Base-by-base conservation (phyloP, 1,140 invertebrate genomes). In the Atta colombica region DNA sequence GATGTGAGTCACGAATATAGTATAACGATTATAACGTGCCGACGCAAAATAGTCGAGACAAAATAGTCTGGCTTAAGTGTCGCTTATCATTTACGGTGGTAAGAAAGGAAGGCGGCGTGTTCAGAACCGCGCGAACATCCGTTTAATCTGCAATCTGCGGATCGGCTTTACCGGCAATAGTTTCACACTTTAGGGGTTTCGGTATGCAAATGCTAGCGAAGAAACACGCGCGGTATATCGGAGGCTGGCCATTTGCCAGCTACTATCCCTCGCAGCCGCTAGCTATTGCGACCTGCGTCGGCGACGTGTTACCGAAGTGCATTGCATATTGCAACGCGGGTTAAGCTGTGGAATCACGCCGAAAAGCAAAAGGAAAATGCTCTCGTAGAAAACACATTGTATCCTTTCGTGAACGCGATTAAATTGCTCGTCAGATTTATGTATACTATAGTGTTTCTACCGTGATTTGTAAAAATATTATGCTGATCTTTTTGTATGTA, bases 181-280 rank as follows among this genome's bases (percentile, higher is more conserved):
- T 93, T 94, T 93, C 89, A 89, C 93, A 92, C 92, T 93, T 93
- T 91, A 91, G 91, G 89, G 92, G 87, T 88, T 90, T 91, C 90
- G 85, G 87, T 91, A 94, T 93, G 92, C 93, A 93, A 94, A 94
- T 94, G 87, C 87, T 68, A 66, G 60, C 75, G 90, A 92, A 92
- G 92, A 93, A 93, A 92, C 91, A 92, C 75, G 88, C 87, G 91
- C 92, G 90, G 91, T 92, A 92, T 92, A 92, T 90, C 90, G 87
- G 92, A 88, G 88, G 87, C 87, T 94, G 93, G 93, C 93, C 69
- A 75, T 60, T 87, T 87, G 93, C 93, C 93, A 93, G 88, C 88
- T 89, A 86, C 87, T 82, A 89, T 91, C 89, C 91, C 69, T 87
- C 63, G 61, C 69, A 90, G 75, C 89, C 80, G 84, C 66, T 63